Base-by-base conservation (phyloP, 2,113 vertebrate genomes). In the Neolamprologus fasciatus region DNA sequence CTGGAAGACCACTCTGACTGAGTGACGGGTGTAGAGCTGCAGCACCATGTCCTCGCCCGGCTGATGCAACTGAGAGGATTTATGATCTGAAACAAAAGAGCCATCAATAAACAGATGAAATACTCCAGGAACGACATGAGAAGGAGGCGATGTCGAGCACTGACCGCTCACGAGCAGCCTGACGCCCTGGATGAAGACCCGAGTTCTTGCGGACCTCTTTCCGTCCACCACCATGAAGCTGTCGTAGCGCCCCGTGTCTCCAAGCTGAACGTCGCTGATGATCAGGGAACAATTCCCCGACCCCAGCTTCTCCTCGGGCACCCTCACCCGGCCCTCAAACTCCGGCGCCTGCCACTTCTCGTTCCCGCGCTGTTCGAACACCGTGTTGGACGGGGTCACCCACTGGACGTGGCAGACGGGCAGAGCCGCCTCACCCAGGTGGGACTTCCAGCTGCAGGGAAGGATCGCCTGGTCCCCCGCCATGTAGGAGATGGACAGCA, bases 201-300 rank as follows among this genome's bases (percentile, higher is more conserved):
- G 35, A 17, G 17, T 90, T 1, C 9, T 87, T 4, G 8, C 37
- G 68, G 82, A 31, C 76, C 28, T 37, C 3, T 0, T 33, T 4
- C 86, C 37, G 0, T 92, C 91, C 23, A 94, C 82, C 78, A 96
- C 40, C 89, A 96, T 71, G 89, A 93, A 97, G 92, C 96, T 93
- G 82, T 96, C 37, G 26, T 97, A 97, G 13, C 78, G 28, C 4
- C 96, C 96, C 1, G 84, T 66, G 83, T 97, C 96, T 0, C 31
- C 35, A 11, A 95, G 84, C 84, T 95, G 94, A 4, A 92, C 94
- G 40, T 96, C 95, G 1, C 4, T 73, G 80, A 97, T 85, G 58
- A 89, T 51, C 85, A 96, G 89, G 1, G 96, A 96, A 28, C 96
- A 97, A 61, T 97, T 92, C 5, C 96, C 96, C 1, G 35, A 45